Percentiles rank a stretch among this genome's conserved stretches.
Conservation (phyloP, 2,113 vertebrate species). For the Nerophis ophidion region DNA sequence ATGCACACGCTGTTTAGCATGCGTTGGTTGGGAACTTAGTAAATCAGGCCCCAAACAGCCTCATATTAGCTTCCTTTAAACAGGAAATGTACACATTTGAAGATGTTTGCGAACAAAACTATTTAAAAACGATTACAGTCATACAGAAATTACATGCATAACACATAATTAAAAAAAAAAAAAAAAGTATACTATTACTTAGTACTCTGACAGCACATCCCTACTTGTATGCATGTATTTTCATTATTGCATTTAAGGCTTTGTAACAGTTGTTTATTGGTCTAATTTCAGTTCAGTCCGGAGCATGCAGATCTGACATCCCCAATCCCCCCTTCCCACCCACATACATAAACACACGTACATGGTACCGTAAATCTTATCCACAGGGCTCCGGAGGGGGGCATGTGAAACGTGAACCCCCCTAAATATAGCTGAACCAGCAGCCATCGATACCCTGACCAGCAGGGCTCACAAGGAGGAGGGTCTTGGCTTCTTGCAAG, state of each 20-base stretch:
- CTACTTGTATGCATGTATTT: not conserved
- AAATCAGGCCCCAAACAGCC: too few relatives aligned
- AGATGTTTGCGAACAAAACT: too few relatives aligned
- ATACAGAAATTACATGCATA: too few relatives aligned
- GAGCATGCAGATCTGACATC: constrained; percentile 1
- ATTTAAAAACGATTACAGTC: too few relatives aligned
- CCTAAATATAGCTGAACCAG: constrained; percentile 70
- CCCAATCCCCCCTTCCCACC: not conserved
- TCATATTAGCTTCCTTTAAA: too few relatives aligned
- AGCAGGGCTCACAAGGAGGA: constrained; percentile 54
- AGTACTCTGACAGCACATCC: too few relatives aligned
- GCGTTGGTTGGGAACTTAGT: too few relatives aligned
- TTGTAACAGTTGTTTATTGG: not conserved
- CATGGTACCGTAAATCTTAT: constrained; percentile 64
- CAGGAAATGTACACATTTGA: too few relatives aligned
- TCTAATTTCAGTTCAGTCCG: constrained; percentile 7
- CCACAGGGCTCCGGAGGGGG: constrained; percentile 59
- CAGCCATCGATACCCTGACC: constrained; percentile 65
- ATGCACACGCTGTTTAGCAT: too few relatives aligned
- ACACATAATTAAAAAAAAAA: too few relatives aligned
- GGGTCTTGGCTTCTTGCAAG: constrained; percentile 57
- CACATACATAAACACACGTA: constrained; percentile 16
- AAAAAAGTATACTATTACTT: too few relatives aligned
- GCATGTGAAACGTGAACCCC: constrained; percentile 69
- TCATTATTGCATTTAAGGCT: not conserved